These are phyloP conservation scores for Scaptomyza tumidula DNA, from an alignment of 2,888 invertebrate species.

Conservation along the genomic window DNA sequence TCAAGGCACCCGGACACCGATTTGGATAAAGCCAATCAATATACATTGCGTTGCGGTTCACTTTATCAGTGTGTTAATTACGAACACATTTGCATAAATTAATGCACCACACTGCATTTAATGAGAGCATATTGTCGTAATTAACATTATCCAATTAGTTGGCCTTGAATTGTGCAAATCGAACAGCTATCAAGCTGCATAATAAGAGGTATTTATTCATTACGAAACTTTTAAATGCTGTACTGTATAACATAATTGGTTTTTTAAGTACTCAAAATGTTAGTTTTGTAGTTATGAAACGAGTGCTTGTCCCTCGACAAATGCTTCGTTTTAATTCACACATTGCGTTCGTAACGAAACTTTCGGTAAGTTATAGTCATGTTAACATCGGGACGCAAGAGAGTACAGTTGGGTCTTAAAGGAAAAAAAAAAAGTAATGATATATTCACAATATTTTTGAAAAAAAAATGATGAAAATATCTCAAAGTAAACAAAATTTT, in stretches of 20 bases:
- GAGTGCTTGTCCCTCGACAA: too few relatives aligned
- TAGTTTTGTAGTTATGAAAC: too few relatives aligned
- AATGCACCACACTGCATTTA: slow-evolving; percentile 34
- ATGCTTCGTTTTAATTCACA: too few relatives aligned
- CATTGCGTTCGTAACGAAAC: background rate
- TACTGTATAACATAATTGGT: too few relatives aligned
- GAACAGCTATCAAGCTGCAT: background rate
- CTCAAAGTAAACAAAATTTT: background rate
- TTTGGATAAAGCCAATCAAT: slow-evolving; percentile 43
- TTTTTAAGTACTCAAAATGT: too few relatives aligned
- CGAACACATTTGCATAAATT: slow-evolving; percentile 61
- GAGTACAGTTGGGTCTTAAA: too few relatives aligned
- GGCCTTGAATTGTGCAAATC: slow-evolving; percentile 25
- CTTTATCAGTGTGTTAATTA: slow-evolving; percentile 59
- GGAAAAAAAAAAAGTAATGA: background rate
- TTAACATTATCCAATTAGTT: slow-evolving; percentile 11
- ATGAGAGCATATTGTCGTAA: slow-evolving; percentile 19
- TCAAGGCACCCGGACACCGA: background rate
- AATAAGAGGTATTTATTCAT: too few relatives aligned
- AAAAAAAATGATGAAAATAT: too few relatives aligned
- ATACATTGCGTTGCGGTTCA: slow-evolving; percentile 33
- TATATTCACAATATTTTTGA: too few relatives aligned
- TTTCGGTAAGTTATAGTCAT: background rate
- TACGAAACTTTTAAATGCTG: too few relatives aligned
- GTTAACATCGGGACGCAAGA: too few relatives aligned